Evolutionary conservation across 2,113 vertebrate species (phyloP), one percentile per base, ranked within the genome.

Genomic region (Onychostoma macrolepis): DNA sequence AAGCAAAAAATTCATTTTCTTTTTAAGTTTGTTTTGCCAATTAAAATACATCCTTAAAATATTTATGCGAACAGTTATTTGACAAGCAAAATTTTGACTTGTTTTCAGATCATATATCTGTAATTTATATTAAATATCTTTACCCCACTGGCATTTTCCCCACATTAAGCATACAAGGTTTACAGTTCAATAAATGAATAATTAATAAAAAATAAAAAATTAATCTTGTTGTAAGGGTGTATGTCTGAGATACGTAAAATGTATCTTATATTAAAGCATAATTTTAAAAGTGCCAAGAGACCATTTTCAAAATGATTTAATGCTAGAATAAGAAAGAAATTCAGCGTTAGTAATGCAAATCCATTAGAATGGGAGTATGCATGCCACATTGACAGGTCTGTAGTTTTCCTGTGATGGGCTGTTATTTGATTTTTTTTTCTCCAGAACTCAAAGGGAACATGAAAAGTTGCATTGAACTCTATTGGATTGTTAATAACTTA

Each of bases 1-100:
- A 86, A 87, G 88, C n/a, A n/a, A 69, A 33, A 69, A 65, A 19
- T 9, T 6, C 0, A 21, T n/a, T 15, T 74, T 74, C 36, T 74
- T 24, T 8, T 30, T 71, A 33, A 72, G 4, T 38, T 41, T 72
- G 4, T 75, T 75, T 75, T 75, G 36, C 24, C 0, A 45, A 71
- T 71, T 36, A 19, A 71, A 36, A 30, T 63, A 30, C 56, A n/a
- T 61, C 8, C 2, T 61, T 67, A 13, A 15, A 36, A 36, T 3
- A 36, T 71, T 36, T 38, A 41, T 72, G 69, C 36, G 2, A 72
- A 72, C 36, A 2, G 12, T 26, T 11, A 26, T 26, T 63, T 65
- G 63, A 65, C 26, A 15, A 6, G 12, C 26, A 30, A 65, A 28
- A 30, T 28, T 5, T 21, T 4, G n/a, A 63, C 61, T 50, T 19